Evolutionary conservation across 2,888 invertebrate species (phyloP), one percentile per base, ranked within the genome.

Genomic region (Meiosimyza platycephala): DNA sequence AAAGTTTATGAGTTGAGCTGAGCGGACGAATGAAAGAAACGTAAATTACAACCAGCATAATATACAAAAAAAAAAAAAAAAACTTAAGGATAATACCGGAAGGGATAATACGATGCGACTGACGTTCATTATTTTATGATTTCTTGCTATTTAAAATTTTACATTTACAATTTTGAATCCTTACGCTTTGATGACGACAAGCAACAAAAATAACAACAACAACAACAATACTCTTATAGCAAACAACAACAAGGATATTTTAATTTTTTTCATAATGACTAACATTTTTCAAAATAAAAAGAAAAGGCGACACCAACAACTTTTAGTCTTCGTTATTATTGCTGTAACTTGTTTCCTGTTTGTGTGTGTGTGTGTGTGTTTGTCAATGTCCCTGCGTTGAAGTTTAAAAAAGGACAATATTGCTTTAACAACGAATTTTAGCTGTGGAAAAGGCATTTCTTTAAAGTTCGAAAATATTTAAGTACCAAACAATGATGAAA

Each of bases 71-170:
- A n/a, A n/a, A n/a, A n/a, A n/a, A 40, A 40, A 40, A n/a, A 40
- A 40, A 9, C 40, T 54, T 6, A 22, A n/a, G 18, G 54, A 54
- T 15, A 54, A 54, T 15, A 3, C 54, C 54, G 28, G 9, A 55
- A 55, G n/a, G 55, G 55, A 55, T 55, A 55, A 55, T 16, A 22
- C 55, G 16, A n/a, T 55, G 15, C 16, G 55, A 55, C 55, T 18
- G 55, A n/a, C 55, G 55, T 55, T n/a, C 22, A 55, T 55, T 55
- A 55, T 55, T 55, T 55, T 16, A 55, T 16, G 55, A n/a, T 16
- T 55, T 55, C 55, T 55, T 55, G 55, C 22, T 55, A 22, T 55
- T 55, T 12, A 5, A n/a, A 18, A 11, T 16, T 12, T 16, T 16
- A 18, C 55, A 16, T 12, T 22, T 55, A 11, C 40, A 40, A 9